Percentiles rank a stretch among this genome's conserved stretches.
These are phyloP conservation scores for Camponotus fellah DNA, from an alignment of 2,888 invertebrate species.

Conservation along the genomic window DNA sequence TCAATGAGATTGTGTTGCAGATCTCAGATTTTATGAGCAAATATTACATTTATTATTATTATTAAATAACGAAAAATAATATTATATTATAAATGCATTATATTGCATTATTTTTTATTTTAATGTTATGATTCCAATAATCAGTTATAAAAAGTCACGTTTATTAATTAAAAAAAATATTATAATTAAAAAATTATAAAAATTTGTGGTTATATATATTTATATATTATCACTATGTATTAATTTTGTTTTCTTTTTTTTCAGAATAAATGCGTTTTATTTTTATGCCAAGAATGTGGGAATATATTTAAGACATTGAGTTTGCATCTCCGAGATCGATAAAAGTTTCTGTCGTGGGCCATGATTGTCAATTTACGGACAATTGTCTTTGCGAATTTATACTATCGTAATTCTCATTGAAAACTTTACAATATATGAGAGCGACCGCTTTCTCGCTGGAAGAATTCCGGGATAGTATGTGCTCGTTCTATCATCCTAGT, in stretches of 20 bases:
- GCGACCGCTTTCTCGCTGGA: background rate
- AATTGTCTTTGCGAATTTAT: background rate
- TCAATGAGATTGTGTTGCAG: no score
- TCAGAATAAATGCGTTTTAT: background rate
- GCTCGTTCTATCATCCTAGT: background rate
- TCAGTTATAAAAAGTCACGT: no score
- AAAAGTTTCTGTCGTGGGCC: no score
- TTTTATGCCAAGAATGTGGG: background rate
- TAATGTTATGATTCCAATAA: no score
- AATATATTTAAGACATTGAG: background rate
- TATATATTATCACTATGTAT: background rate
- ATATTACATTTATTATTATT: no score
- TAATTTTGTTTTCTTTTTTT: background rate
- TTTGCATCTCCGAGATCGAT: background rate
- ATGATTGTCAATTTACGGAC: slow-evolving; percentile 1
- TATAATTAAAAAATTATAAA: no score
- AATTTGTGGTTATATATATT: background rate
- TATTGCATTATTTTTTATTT: no score
- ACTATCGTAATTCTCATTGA: slow-evolving; percentile 22
- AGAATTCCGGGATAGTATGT: slow-evolving; percentile 8
- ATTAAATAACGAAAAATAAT: no score
- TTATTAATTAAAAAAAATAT: no score
- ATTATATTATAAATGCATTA: no score
- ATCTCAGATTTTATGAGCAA: no score
- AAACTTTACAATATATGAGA: background rate